phyloP scores from a whole-genome alignment of 2,113 vertebrate species.

The Gnathonemus echidnorhynchus region DNA sequence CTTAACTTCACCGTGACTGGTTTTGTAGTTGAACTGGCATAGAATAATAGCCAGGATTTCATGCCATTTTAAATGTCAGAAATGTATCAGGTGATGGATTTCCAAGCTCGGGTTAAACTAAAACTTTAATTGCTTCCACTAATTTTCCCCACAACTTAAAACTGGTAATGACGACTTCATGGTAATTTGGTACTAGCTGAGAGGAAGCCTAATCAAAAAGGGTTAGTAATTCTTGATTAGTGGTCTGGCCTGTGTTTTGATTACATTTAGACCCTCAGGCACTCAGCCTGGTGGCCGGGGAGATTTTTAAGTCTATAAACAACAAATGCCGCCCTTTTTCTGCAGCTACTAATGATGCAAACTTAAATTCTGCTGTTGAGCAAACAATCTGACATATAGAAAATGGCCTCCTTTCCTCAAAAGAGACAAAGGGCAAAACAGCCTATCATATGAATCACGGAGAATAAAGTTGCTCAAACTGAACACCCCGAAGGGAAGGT shows the following conservation, averaged over 20 bases:
- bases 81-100: slow-evolving; percentile 4
- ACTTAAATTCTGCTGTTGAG: neutral
- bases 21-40: neutral
- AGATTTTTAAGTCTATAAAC: neutral
- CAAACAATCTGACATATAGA: neutral
- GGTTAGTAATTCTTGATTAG: slow-evolving; percentile 18
- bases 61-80: slow-evolving; percentile 8
- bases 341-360: neutral
- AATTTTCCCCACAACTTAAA: neutral
- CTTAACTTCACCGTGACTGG: neutral
- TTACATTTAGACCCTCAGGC: slow-evolving; percentile 13
- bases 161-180: neutral
- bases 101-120: neutral
- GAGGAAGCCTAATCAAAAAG: slow-evolving; percentile 13
- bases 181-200: slow-evolving; percentile 10
- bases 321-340: neutral
- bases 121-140: slow-evolving; percentile 7
- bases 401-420: neutral
- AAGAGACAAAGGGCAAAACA: neutral
- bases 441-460: neutral
- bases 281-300: neutral
- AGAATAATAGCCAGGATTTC: neutral
- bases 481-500: neutral
- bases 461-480: neutral
- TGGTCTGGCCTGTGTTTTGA: slow-evolving; percentile 14